phyloP scores from a whole-genome alignment of 2,113 vertebrate genomes.

The Gnathonemus longibarbis region DNA sequence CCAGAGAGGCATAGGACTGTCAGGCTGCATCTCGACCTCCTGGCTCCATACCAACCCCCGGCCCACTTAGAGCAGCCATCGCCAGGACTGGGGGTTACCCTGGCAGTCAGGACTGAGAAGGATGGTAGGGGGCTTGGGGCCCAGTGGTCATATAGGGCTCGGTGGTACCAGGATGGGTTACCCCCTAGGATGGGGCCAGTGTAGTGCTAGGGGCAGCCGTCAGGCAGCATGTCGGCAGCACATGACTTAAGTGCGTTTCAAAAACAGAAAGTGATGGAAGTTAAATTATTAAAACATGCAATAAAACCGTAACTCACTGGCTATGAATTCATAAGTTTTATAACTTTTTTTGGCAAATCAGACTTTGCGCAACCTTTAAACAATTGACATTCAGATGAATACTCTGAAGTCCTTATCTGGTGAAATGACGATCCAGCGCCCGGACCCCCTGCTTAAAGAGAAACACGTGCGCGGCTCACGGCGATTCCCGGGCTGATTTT shows the following conservation, averaged over 20 bases:
- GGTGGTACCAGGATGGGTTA: too few relatives aligned
- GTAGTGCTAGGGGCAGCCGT: too few relatives aligned
- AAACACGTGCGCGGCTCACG: slow-evolving; percentile 24
- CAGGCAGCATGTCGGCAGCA: too few relatives aligned
- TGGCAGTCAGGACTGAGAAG: not conserved
- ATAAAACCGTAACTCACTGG: not conserved
- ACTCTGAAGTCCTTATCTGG: not conserved
- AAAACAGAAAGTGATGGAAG: not conserved
- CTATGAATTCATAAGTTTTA: not conserved
- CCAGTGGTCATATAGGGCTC: not conserved
- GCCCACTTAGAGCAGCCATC: not conserved
- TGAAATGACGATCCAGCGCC: not conserved
- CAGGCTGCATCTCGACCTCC: not conserved
- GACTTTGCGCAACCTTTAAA: not conserved
- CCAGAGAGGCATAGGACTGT: not conserved
- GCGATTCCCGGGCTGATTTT: not conserved
- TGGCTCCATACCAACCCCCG: not conserved
- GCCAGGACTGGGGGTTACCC: not conserved
- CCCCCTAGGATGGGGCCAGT: too few relatives aligned
- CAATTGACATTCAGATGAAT: not conserved
- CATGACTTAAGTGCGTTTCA: not conserved
- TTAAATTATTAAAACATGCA: not conserved
- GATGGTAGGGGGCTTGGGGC: not conserved
- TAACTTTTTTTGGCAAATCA: not conserved
- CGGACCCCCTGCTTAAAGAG: slow-evolving; percentile 25